Conservation (phyloP, 2,888 invertebrate genomes). For the Alcis repandata region DNA sequence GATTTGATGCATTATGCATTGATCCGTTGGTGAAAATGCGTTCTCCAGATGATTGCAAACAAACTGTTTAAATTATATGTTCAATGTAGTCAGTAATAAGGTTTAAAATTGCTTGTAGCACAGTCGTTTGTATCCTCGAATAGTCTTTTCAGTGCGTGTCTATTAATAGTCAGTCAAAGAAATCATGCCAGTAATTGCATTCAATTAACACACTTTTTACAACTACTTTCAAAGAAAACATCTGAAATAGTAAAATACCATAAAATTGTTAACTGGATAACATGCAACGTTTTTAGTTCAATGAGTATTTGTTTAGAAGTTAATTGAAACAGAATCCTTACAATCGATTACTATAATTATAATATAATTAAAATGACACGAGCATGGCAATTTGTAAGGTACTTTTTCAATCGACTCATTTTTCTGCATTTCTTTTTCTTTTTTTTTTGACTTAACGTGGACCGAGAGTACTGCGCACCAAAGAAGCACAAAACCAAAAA, state of each 20-base stretch:
- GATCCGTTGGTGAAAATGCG: not conserved
- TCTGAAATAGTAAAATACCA: constrained; percentile 20
- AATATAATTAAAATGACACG: constrained; percentile 14
- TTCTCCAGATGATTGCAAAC: not conserved
- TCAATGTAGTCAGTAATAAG: not conserved
- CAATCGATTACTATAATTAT: not conserved
- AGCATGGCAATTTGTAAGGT: not conserved
- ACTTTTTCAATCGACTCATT: not conserved
- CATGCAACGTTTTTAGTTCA: constrained; percentile 9
- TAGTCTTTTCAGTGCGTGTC: constrained; percentile 48
- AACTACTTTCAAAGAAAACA: constrained; percentile 31
- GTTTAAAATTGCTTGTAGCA: not conserved
- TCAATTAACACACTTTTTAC: constrained; percentile 43
- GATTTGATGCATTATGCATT: not conserved
- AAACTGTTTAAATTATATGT: not conserved
- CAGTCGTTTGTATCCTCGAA: constrained; percentile 38
- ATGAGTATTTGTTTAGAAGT: not conserved
- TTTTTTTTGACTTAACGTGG: not conserved
- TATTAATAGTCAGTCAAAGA: constrained; percentile 52
- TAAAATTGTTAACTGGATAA: not conserved
- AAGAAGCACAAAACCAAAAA: constrained; percentile 9
- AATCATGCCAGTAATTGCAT: constrained; percentile 55
- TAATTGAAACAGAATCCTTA: not conserved
- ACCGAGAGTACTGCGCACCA: constrained; percentile 27
- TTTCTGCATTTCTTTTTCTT: not conserved